Base-by-base conservation (phyloP, 2,797 vertebrate species). In the Centropyge bicolor region DNA sequence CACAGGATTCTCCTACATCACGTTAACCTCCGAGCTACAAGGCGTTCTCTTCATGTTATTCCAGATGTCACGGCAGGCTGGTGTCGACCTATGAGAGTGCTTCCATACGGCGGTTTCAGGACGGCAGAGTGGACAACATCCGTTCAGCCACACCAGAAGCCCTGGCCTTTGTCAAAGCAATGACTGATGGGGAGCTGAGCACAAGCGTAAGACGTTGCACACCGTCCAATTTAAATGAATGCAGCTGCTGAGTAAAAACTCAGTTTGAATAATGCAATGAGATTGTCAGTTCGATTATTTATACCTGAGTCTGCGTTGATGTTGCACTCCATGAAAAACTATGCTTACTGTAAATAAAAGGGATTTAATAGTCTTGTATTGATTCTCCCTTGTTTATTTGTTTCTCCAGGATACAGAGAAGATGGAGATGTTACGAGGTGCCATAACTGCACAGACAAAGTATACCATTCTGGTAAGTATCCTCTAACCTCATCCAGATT, bases 61-160 rank as follows among this genome's bases (percentile, higher is more conserved):
- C 36, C 10, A 94, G 94, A 76, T 93, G 91, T 82, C 92, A 98
- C 5, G 75, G 86, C 45, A 96, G 91, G 76, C 94, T 93, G 0
- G 97, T 97, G 40, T 94, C 96, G 0, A 99, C 97, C 57, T 99
- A 99, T 0, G 98, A 99, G 95, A 99, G 98, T 0, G 98, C 98
- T 9, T 98, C 98, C 36, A 96, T 96, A 35, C 96, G 98, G 0
- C 95, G 97, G 0, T 99, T 99, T 81, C 93, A 80, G 5, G 91
- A 96, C 57, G 98, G 98, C 16, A 94, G 98, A 27, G 98, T 99
- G 1, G 98, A 99, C 88, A 99, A 99, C 81, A 99, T 99, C 54
- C 96, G 98, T 52, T 99, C 98, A 0, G 97, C 98, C 45, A 99
- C 98, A 16, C 90, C 89, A 0, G 97, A 98, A 91, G 98, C 96